These are phyloP conservation scores for Dromaius novaehollandiae DNA, from an alignment of 2,113 vertebrate species.

Conservation along the genomic window DNA sequence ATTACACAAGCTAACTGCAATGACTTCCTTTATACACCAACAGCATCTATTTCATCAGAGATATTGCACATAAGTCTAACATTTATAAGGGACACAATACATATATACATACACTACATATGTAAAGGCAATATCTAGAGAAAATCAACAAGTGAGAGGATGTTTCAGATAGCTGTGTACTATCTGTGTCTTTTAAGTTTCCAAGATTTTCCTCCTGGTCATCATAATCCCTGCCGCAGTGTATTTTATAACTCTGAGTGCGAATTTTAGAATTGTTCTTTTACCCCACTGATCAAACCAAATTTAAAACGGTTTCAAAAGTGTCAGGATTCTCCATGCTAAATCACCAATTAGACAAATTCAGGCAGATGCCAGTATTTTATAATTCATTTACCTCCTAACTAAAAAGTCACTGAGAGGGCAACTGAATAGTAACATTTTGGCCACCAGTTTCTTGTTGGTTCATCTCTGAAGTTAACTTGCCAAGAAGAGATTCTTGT, in stretches of 20 bases:
- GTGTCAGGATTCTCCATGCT: not conserved
- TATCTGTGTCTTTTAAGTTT: not conserved
- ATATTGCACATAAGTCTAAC: not conserved
- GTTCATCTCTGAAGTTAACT: not conserved
- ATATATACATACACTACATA: not conserved
- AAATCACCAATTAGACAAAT: not conserved
- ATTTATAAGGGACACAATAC: not conserved
- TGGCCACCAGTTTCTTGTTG: not conserved
- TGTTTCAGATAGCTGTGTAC: not conserved
- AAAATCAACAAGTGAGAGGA: not conserved
- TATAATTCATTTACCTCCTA: not conserved
- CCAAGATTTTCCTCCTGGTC: not conserved
- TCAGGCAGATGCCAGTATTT: not conserved
- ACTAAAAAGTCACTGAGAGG: not conserved
- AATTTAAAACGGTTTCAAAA: not conserved
- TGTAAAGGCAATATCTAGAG: not conserved
- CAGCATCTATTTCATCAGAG: not conserved
- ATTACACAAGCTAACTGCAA: not conserved
- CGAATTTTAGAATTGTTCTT: not conserved
- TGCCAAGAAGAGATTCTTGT: not conserved
- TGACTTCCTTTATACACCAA: not conserved
- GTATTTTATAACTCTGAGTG: not conserved
- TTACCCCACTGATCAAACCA: not conserved
- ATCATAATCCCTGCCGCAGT: not conserved
- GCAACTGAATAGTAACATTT: not conserved